Evolutionary conservation across 2,888 invertebrate genomes (phyloP).

Genomic region (Corbicula japonica): DNA sequence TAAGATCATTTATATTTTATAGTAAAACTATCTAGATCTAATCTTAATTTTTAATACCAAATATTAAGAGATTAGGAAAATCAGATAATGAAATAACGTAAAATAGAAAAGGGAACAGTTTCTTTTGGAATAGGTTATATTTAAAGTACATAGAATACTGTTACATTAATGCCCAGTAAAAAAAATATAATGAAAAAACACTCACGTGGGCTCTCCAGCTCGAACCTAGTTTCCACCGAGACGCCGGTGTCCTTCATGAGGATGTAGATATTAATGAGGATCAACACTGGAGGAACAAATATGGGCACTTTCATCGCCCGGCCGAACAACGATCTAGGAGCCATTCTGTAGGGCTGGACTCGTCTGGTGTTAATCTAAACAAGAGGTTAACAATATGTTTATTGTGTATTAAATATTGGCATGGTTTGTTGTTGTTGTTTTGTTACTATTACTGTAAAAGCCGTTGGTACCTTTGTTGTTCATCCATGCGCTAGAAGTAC

Average conservation of each 20-base stretch:
- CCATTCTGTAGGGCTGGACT: background rate
- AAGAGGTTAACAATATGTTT: background rate
- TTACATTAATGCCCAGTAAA: background rate
- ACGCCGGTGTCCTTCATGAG: constrained; percentile 5
- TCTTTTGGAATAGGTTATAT: background rate
- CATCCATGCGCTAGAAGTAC: too few species aligned
- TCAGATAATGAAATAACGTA: too few species aligned
- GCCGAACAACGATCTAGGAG: background rate
- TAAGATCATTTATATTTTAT: too few species aligned
- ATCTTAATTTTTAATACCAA: too few species aligned
- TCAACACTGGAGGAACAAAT: constrained; percentile 31
- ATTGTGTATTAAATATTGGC: background rate
- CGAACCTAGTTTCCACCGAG: background rate
- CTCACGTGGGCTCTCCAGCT: constrained; percentile 1
- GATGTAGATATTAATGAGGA: constrained; percentile 23
- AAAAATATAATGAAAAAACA: background rate
- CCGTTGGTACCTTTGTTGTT: background rate
- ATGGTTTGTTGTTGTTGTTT: too few species aligned
- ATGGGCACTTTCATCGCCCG: constrained; percentile 12
- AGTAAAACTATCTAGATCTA: too few species aligned
- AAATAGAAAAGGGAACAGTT: background rate
- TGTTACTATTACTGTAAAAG: background rate
- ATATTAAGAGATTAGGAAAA: too few species aligned
- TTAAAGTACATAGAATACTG: background rate
- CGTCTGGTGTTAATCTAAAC: background rate